These are phyloP conservation scores for Drosophila neocordata DNA, from an alignment of 1,140 invertebrate genomes.

Conservation along the genomic window DNA sequence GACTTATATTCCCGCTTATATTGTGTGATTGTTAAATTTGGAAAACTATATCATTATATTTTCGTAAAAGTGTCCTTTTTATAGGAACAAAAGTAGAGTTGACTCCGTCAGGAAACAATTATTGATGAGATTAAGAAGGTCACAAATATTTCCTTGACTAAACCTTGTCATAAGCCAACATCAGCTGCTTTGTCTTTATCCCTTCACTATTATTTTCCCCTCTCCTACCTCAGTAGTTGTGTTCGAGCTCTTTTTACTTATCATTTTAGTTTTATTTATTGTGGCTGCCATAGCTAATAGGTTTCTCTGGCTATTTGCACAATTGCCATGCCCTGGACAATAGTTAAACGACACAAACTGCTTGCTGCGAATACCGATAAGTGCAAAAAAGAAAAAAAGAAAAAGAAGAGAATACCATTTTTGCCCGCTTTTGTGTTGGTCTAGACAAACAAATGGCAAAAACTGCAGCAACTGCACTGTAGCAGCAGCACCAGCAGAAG, in stretches of 20 bases:
- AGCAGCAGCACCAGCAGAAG: background rate
- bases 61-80: no score
- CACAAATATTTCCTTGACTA: background rate
- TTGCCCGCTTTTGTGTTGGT: constrained; percentile 55
- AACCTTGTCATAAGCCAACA: background rate
- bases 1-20: no score
- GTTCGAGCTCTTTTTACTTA: background rate
- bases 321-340: constrained; percentile 60
- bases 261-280: constrained; percentile 26
- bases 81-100: no score
- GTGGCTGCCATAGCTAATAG: constrained; percentile 49
- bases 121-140: background rate
- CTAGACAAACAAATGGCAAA: constrained; percentile 64
- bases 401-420: constrained; percentile 30
- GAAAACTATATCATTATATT: no score
- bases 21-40: no score
- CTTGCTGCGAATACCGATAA: constrained; percentile 65
- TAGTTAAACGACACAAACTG: constrained; percentile 29
- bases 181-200: background rate
- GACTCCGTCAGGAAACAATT: background rate
- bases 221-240: background rate
- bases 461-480: constrained; percentile 30
- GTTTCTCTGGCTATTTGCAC: constrained; percentile 53
- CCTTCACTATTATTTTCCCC: no score
- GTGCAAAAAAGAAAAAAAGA: constrained; percentile 48